Conservation (phyloP, 1,140 invertebrate genomes). For the Acromyrmex heyeri region DNA sequence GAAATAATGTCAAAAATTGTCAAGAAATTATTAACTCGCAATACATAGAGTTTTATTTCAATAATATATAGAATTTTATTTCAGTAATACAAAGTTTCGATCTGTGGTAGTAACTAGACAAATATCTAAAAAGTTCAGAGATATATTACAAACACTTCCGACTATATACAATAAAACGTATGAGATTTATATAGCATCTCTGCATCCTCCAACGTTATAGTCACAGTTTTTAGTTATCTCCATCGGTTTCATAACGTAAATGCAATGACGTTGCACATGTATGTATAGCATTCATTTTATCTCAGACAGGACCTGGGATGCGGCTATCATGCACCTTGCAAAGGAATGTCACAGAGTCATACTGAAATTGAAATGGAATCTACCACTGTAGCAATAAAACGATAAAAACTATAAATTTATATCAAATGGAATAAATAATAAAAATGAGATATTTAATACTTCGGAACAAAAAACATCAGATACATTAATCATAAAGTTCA, state of each 20-base stretch:
- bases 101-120: not conserved
- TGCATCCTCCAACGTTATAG: not conserved
- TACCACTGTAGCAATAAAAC: not conserved
- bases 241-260: not conserved
- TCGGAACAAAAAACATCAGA: not conserved
- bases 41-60: not conserved
- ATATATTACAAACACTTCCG: conserved; percentile 23
- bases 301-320: not conserved
- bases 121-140: conserved; percentile 3
- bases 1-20: not conserved
- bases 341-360: not conserved
- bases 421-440: not conserved
- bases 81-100: not conserved
- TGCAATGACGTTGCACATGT: not conserved
- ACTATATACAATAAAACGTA: conserved; percentile 12
- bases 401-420: not conserved
- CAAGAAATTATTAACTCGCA: not conserved
- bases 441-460: not conserved
- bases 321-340: not conserved
- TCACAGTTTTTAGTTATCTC: conserved; percentile 36
- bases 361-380: conserved; percentile 37
- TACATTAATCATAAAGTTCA: not conserved
- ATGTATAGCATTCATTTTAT: conserved; percentile 17
- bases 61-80: not conserved
- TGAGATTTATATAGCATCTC: conserved; percentile 30